Conservation (phyloP, 2,797 vertebrate genomes). For the Erpetoichthys calabaricus region DNA sequence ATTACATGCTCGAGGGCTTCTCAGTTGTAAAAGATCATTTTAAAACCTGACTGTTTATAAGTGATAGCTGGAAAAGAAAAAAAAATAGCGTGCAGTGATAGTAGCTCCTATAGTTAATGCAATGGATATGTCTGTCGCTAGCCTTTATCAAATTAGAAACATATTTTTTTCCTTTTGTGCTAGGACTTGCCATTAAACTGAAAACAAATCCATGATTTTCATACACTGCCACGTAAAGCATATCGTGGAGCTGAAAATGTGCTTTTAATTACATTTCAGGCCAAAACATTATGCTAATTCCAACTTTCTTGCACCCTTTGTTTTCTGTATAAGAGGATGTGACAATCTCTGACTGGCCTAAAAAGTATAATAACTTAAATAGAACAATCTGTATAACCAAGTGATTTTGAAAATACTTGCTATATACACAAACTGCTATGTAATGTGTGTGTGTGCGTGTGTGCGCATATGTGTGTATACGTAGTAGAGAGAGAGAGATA, state of each 20-base stretch:
- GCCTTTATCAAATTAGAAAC: background rate
- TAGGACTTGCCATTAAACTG: constrained; percentile 23
- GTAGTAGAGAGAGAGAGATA: too few relatives aligned
- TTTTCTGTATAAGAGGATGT: constrained; percentile 26
- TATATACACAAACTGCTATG: too few relatives aligned
- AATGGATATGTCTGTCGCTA: background rate
- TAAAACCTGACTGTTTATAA: constrained; percentile 6
- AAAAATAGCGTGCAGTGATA: background rate
- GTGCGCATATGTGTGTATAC: too few relatives aligned
- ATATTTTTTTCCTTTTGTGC: constrained; percentile 4
- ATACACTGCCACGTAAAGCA: constrained; percentile 45
- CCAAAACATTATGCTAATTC: constrained; percentile 58
- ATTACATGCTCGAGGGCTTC: constrained; percentile 6
- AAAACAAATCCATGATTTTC: constrained; percentile 31
- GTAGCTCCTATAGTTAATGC: too few relatives aligned
- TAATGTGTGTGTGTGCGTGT: too few relatives aligned
- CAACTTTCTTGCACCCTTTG: constrained; percentile 43
- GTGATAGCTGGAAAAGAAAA: constrained; percentile 1
- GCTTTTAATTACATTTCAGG: constrained; percentile 62
- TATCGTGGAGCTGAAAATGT: constrained; percentile 63
- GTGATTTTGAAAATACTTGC: too few relatives aligned
- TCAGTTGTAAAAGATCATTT: constrained; percentile 9
- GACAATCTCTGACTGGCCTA: constrained; percentile 17
- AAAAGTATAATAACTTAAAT: constrained; percentile 12
- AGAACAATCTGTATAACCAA: constrained; percentile 7